Base-by-base conservation (phyloP, 2,113 vertebrate species). In the Odocoileus hemionus region DNA sequence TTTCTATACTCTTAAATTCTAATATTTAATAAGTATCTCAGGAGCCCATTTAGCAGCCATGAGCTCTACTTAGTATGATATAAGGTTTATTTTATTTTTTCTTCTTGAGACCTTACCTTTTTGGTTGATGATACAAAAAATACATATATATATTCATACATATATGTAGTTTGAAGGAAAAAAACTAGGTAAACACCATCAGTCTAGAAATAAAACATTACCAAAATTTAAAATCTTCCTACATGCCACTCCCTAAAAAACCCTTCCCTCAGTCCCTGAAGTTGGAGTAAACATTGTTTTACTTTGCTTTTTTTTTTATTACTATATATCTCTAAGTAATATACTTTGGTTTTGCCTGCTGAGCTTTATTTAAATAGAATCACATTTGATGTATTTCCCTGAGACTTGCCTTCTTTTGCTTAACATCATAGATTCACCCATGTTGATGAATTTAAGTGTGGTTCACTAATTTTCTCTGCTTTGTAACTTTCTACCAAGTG, bases 241-340 rank as follows among this genome's bases (percentile, higher is more conserved):
- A 91, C 9, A 5, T 6, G 45, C 11, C 16, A 45, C 39, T 82
- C 14, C 76, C 47, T 64, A 33, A 64, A 86, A 95, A 64, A n/a
- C 10, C 25, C 17, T 16, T 76, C 39, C 67, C 13, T 76, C 43
- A 88, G 39, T 61, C 33, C 50, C 82, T 55, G 14, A 58, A n/a
- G 2, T 70, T 82, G 17, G 80, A 33, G 57, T 89, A 94, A 95
- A 33, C 7, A 54, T 23, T 82, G 11, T n/a, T 92, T 91, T 70
- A 36, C 57, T 92, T 95, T 94, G 10, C 12, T 54, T 76, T 70
- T 76, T 90, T 92, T 47, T 36, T 33, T 23, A 94, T 58, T 28
- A 87, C 64, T 91, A 76, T 70, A 17, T 23, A 94, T 36, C 57
- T 57, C 86, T 91, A 96, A 94, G 93, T 93, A 82, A 89, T 74